These are phyloP conservation scores for Fragum whitleyi DNA, from an alignment of 2,888 invertebrate genomes.

Conservation along the genomic window DNA sequence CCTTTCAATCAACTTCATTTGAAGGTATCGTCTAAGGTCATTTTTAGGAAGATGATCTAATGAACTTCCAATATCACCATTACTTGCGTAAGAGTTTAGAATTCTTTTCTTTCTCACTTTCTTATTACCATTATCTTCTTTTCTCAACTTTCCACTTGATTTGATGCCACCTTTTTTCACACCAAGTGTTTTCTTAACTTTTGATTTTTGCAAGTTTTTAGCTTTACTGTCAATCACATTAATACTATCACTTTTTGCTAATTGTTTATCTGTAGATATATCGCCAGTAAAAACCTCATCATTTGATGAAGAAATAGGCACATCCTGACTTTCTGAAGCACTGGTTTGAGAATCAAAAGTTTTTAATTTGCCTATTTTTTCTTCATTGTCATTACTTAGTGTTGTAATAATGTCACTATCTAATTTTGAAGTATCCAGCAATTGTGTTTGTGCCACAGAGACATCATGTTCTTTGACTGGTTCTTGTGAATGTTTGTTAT, in stretches of 20 bases:
- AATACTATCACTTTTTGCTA: neutral
- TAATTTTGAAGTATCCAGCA: neutral
- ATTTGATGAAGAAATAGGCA: neutral
- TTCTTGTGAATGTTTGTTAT: neutral
- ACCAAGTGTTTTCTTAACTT: neutral
- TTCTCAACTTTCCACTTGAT: constrained; percentile 51
- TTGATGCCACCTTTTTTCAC: constrained; percentile 24
- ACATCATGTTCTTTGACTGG: neutral
- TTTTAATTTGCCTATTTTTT: neutral
- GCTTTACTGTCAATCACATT: neutral
- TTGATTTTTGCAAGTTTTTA: neutral
- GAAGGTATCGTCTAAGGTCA: constrained; percentile 61
- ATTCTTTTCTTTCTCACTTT: constrained; percentile 51
- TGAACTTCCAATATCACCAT: constrained; percentile 27
- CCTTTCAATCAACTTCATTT: constrained; percentile 45
- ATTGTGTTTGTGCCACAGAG: neutral
- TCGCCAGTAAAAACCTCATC: neutral
- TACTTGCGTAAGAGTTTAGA: constrained; percentile 37
- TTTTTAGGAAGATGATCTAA: constrained; percentile 48
- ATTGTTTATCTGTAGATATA: neutral
- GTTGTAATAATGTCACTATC: neutral
- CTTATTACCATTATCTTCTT: constrained; percentile 25
- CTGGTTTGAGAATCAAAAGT: neutral
- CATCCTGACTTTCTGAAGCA: too few species aligned
- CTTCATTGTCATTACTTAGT: neutral